A percentile compares a stretch with the other conserved stretches of the same genome.
Evolutionary conservation across 2,113 vertebrate genomes (phyloP).

Genomic region (Psittacus erithacus): DNA sequence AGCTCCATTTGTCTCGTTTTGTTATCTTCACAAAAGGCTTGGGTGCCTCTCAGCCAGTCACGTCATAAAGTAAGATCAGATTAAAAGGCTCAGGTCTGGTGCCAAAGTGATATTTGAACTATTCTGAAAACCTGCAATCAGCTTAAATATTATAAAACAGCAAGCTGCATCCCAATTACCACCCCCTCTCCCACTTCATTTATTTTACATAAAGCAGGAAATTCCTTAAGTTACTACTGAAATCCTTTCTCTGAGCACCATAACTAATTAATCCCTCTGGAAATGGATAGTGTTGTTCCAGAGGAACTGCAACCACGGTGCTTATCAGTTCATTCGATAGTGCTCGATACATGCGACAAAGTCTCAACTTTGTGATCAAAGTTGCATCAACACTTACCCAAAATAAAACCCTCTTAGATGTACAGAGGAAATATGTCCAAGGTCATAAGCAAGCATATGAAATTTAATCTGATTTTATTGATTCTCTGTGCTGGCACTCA

Average conservation of each 20-base stretch:
- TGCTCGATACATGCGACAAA: background rate
- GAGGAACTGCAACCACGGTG: background rate
- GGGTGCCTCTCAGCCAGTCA: background rate
- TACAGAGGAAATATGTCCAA: background rate
- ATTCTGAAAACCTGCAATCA: background rate
- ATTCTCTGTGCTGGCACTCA: background rate
- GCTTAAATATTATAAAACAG: constrained; percentile 7
- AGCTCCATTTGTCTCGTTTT: background rate
- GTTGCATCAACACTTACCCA: background rate
- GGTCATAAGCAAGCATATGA: background rate
- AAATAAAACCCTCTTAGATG: background rate
- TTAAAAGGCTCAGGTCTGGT: background rate
- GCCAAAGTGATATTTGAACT: background rate
- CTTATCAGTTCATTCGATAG: background rate
- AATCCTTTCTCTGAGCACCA: constrained; percentile 8
- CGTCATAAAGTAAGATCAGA: background rate
- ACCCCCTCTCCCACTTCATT: background rate
- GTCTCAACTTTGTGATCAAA: constrained; percentile 11
- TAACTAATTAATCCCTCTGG: constrained; percentile 36
- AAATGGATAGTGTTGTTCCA: background rate
- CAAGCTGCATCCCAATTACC: background rate
- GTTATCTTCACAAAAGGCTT: background rate
- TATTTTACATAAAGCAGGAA: constrained; percentile 32
- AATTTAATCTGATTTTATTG: background rate
- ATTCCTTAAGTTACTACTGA: background rate